Evolutionary conservation across 1,140 invertebrate genomes (phyloP).

Genomic region (Ooceraea biroi): DNA sequence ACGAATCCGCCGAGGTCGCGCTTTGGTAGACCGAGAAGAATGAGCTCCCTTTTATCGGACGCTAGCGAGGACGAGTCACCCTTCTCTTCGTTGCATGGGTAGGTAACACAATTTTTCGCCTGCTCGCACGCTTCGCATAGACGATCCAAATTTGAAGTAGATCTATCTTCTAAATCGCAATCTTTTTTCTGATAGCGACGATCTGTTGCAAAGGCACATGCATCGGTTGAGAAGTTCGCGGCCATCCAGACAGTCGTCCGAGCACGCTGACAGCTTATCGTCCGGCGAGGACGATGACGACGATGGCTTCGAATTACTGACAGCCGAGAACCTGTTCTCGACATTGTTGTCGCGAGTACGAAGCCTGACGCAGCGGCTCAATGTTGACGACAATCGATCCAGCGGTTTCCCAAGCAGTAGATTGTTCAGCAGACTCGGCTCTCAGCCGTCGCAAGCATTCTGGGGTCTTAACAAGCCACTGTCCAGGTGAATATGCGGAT

Average conservation of each 20-base stretch:
- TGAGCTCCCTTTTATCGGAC: slow-evolving; percentile 86
- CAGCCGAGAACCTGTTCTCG: slow-evolving; percentile 96
- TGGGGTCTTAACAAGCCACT: slow-evolving; percentile 82
- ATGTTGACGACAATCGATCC: slow-evolving; percentile 91
- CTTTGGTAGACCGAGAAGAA: slow-evolving; percentile 83
- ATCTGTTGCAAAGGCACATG: slow-evolving; percentile 88
- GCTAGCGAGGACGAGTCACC: slow-evolving; percentile 90
- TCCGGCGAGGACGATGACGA: slow-evolving; percentile 95
- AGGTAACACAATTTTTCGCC: neutral
- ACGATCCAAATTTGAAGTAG: slow-evolving; percentile 4
- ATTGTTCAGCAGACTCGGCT: slow-evolving; percentile 83
- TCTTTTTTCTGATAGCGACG: slow-evolving; percentile 79
- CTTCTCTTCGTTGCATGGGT: slow-evolving; percentile 87
- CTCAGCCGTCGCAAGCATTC: slow-evolving; percentile 82
- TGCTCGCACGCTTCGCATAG: slow-evolving; percentile 22
- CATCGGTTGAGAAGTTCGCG: slow-evolving; percentile 92
- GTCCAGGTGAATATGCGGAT: slow-evolving; percentile 78
- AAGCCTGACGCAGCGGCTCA: slow-evolving; percentile 93
- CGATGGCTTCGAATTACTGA: slow-evolving; percentile 95
- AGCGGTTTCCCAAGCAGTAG: slow-evolving; percentile 87
- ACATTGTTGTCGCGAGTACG: slow-evolving; percentile 94
- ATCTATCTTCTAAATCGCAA: slow-evolving; percentile 14
- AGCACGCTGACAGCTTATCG: slow-evolving; percentile 93
- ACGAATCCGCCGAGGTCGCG: slow-evolving; percentile 78
- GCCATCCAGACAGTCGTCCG: slow-evolving; percentile 89